A percentile compares a stretch with the other conserved stretches of the same genome.
phyloP scores from a whole-genome alignment of 1,140 invertebrate species.

The Drosophila takahashii region DNA sequence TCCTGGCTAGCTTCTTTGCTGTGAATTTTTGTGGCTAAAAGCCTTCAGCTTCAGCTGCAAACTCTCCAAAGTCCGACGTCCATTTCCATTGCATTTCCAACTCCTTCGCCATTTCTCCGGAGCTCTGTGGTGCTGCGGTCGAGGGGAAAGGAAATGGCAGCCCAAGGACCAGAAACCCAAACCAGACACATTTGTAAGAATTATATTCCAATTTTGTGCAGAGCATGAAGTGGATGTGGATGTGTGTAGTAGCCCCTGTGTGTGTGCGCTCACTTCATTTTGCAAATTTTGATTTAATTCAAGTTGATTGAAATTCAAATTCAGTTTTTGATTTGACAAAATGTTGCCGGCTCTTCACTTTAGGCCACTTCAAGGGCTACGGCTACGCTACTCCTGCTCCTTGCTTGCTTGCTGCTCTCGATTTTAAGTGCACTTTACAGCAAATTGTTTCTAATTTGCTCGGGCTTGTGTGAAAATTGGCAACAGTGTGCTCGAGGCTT shows the following conservation, averaged over 20 bases:
- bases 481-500: constrained; percentile 36
- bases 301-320: constrained; percentile 77
- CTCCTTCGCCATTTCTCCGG: constrained; percentile 6
- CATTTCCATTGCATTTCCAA: constrained; percentile 9
- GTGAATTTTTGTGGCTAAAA: constrained; percentile 60
- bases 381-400: too few relatives aligned
- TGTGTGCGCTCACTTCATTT: constrained; percentile 59
- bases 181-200: constrained; percentile 65
- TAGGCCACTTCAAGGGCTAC: background rate
- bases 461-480: constrained; percentile 43
- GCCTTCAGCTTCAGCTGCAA: constrained; percentile 42
- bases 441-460: constrained; percentile 68
- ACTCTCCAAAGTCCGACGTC: constrained; percentile 1
- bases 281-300: constrained; percentile 78
- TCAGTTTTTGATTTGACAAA: constrained; percentile 74
- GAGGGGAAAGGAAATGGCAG: constrained; percentile 7
- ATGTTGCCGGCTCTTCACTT: constrained; percentile 40
- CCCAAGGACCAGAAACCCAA: background rate
- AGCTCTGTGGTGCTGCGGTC: constrained; percentile 44
- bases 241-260: constrained; percentile 6
- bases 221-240: background rate
- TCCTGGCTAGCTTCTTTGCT: constrained; percentile 37
- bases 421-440: constrained; percentile 58
- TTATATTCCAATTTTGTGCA: constrained; percentile 73
- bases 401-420: constrained; percentile 8